Percentiles rank a stretch among this genome's conserved stretches.
These are phyloP conservation scores for Tyria jacobaeae DNA, from an alignment of 2,888 invertebrate species.

Conservation along the genomic window DNA sequence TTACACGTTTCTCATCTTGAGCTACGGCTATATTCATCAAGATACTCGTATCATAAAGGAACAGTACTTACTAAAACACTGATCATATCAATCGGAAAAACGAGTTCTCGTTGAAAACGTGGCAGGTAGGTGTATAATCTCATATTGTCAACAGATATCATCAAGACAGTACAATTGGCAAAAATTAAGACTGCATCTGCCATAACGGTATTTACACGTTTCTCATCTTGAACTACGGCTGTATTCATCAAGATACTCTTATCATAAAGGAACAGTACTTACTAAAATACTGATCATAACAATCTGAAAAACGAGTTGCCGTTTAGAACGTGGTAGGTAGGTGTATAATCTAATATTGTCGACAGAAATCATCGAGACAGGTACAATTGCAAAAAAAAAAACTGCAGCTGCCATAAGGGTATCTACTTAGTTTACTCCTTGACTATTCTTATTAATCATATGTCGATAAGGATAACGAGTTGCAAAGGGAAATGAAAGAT, in stretches of 20 bases:
- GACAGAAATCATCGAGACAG: not conserved
- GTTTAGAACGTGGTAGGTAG: not conserved
- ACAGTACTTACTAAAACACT: too few species aligned
- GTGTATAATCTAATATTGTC: conserved; percentile 1
- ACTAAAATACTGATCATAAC: not conserved
- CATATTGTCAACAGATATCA: too few species aligned
- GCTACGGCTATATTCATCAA: too few species aligned
- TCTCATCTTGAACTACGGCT: not conserved
- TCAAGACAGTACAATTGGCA: too few species aligned
- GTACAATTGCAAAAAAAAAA: not conserved
- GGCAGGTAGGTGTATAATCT: too few species aligned
- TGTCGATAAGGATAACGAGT: not conserved
- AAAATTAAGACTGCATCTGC: too few species aligned
- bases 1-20: too few species aligned
- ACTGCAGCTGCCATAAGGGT: not conserved
- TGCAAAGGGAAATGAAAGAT: not conserved
- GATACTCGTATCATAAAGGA: too few species aligned
- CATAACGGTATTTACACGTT: too few species aligned
- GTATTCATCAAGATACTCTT: not conserved
- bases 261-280: not conserved
- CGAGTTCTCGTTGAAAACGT: too few species aligned
- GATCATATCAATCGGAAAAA: too few species aligned
- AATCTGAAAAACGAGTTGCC: not conserved
- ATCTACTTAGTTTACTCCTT: not conserved
- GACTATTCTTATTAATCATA: not conserved